A percentile compares a stretch with the other conserved stretches of the same genome.
Conservation (phyloP, 2,113 vertebrate genomes). For the Mohoua ochrocephala region DNA sequence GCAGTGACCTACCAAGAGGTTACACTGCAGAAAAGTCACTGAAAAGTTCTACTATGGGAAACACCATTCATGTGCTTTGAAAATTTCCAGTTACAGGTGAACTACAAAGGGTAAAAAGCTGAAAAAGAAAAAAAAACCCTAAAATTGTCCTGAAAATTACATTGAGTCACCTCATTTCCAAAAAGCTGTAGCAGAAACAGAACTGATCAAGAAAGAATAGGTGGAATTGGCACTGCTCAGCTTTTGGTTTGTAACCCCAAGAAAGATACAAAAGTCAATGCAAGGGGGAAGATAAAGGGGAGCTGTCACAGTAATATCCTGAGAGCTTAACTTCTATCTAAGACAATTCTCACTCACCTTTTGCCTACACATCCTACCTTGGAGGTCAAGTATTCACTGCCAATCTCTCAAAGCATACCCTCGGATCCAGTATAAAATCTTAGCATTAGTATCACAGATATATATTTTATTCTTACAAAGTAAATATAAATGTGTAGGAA, state of each 20-base stretch:
- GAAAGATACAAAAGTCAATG: not conserved
- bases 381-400: not conserved
- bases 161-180: not conserved
- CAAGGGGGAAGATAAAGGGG: not conserved
- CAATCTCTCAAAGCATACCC: not conserved
- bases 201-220: not conserved
- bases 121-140: not conserved
- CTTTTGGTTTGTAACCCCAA: not conserved
- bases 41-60: not conserved
- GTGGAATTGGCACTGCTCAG: not conserved
- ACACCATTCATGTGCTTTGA: not conserved
- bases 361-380: not conserved
- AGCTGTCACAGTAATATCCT: not conserved
- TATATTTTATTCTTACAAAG: not conserved
- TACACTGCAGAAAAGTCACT: not conserved
- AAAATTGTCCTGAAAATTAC: not conserved
- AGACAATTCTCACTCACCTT: not conserved
- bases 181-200: not conserved
- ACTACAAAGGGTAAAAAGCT: not conserved
- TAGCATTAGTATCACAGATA: not conserved
- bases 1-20: not conserved
- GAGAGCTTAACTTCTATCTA: not conserved
- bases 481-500: not conserved
- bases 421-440: rapidly evolving
- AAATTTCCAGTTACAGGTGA: not conserved